Percentiles rank a stretch among this genome's conserved stretches.
phyloP scores from a whole-genome alignment of 2,797 vertebrate species.

The Lophotriccus pileatus region DNA sequence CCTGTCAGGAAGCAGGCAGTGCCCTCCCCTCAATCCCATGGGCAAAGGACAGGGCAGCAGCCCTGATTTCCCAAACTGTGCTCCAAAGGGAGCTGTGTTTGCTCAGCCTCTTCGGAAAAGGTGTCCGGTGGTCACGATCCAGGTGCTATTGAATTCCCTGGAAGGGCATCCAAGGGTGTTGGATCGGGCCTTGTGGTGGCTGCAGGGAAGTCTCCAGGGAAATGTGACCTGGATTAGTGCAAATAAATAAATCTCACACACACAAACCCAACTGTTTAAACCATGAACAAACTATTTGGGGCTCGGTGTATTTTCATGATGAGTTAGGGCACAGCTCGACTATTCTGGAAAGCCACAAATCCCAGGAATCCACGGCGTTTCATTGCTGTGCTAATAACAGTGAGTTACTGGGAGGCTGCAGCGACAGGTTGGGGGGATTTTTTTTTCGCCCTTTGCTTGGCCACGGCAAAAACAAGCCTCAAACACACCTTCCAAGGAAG shows the following conservation, averaged over 20 bases:
- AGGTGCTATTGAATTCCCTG: not conserved
- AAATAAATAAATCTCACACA: not conserved
- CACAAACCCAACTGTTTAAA: not conserved
- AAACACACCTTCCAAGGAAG: not conserved
- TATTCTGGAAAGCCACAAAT: slow-evolving; percentile 38
- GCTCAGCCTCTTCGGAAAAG: not conserved
- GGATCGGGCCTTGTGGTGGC: not conserved
- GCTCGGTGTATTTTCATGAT: not conserved
- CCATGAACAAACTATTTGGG: not conserved
- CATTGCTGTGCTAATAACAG: slow-evolving; percentile 43
- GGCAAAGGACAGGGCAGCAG: not conserved
- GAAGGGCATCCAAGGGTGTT: not conserved
- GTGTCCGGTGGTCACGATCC: not conserved
- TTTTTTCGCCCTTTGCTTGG: not conserved
- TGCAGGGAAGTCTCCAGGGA: not conserved
- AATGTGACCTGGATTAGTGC: not conserved
- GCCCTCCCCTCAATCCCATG: not conserved
- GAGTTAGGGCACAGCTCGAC: slow-evolving; percentile 20
- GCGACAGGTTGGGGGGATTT: not conserved
- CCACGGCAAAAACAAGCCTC: not conserved
- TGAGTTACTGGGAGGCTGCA: not conserved
- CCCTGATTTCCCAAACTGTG: not conserved
- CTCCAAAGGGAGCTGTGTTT: not conserved
- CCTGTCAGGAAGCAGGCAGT: not conserved
- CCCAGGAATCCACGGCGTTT: slow-evolving; percentile 19